These are phyloP conservation scores for Chymomyza procnemis DNA, from an alignment of 2,888 invertebrate species.

Conservation along the genomic window DNA sequence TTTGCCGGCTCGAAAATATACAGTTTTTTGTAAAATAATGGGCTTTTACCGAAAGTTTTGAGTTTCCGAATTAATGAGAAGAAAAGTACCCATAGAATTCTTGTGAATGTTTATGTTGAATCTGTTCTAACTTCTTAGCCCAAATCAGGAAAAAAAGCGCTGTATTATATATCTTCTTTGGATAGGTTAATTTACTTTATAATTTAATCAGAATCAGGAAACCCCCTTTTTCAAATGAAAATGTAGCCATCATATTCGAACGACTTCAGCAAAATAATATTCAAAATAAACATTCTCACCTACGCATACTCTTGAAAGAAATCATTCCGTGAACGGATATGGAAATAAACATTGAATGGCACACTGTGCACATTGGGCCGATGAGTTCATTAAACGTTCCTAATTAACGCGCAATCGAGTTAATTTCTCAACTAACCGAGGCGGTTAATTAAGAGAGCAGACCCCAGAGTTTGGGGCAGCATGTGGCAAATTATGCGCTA, in stretches of 20 bases:
- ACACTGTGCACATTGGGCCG: constrained; percentile 13
- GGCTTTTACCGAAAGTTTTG: too few species aligned
- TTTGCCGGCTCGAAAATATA: too few species aligned
- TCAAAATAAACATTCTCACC: background rate
- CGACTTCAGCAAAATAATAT: background rate
- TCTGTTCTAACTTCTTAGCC: too few species aligned
- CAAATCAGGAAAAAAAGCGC: too few species aligned
- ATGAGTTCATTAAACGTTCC: constrained; percentile 66
- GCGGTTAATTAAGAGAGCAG: constrained; percentile 65
- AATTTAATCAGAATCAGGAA: too few species aligned
- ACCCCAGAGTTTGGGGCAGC: constrained; percentile 28
- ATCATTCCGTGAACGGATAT: constrained; percentile 22
- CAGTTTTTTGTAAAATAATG: too few species aligned
- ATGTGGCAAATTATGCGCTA: constrained; percentile 60
- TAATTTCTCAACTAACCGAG: constrained; percentile 68
- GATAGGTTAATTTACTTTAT: too few species aligned
- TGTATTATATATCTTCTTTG: too few species aligned
- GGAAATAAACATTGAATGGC: background rate
- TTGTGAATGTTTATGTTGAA: too few species aligned
- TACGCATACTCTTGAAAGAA: constrained; percentile 10
- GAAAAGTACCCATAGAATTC: too few species aligned
- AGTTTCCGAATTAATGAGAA: too few species aligned
- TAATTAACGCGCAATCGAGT: constrained; percentile 73
- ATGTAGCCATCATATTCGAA: background rate
- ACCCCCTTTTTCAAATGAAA: too few species aligned